Conservation (phyloP, 1,140 invertebrate species). For the Leptoteleia sp. region DNA sequence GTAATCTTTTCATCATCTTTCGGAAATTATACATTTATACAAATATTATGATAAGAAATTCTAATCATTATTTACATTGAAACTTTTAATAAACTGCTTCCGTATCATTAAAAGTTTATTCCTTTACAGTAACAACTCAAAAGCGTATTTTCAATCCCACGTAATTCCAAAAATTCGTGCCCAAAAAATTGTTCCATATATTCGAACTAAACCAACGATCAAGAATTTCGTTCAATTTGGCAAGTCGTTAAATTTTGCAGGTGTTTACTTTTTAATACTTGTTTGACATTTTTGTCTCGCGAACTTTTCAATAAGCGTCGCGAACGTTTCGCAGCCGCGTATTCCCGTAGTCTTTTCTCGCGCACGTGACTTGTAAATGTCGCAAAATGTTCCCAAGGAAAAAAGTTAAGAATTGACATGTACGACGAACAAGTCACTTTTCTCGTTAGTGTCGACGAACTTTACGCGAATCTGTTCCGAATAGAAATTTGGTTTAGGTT, state of each 20-base stretch:
- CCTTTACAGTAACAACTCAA: too few species aligned
- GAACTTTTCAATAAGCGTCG: constrained; percentile 26
- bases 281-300: neutral
- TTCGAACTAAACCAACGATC: neutral
- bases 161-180: too few species aligned
- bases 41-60: too few species aligned
- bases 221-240: too few species aligned
- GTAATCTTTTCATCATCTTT: too few species aligned
- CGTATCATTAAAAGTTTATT: constrained; percentile 15
- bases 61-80: constrained; percentile 18
- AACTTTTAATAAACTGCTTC: constrained; percentile 22
- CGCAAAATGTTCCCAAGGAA: constrained; percentile 20
- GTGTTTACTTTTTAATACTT: neutral
- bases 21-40: too few species aligned
- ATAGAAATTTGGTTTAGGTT: constrained; percentile 54
- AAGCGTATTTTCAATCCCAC: too few species aligned
- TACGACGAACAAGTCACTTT: constrained; percentile 53
- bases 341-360: constrained; percentile 9
- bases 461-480: constrained; percentile 52
- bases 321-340: constrained; percentile 1
- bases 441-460: constrained; percentile 47
- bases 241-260: neutral
- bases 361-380: constrained; percentile 42
- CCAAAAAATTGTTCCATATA: too few species aligned
- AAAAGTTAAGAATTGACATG: constrained; percentile 51